phyloP scores from a whole-genome alignment of 2,113 vertebrate species.

The Pygathrix nemaeus region DNA sequence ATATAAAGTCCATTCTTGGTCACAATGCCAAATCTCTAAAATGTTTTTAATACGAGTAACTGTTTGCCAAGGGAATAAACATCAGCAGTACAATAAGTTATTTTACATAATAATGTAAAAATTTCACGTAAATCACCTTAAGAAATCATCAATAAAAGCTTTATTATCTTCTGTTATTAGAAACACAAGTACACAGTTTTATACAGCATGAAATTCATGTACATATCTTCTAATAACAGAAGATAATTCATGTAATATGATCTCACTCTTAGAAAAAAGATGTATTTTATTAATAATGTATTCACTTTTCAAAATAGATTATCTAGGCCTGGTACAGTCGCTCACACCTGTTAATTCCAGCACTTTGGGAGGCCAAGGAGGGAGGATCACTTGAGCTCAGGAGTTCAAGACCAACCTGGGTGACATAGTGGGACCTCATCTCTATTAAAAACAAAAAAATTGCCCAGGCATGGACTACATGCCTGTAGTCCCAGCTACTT shows the following conservation, averaged over 20 bases:
- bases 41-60: constrained; percentile 16
- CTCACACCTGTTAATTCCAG: no score
- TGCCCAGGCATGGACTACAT: no score
- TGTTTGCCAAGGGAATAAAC: constrained; percentile 31
- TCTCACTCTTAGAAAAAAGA: background rate
- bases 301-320: constrained; percentile 30
- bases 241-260: background rate
- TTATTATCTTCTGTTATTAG: constrained; percentile 27
- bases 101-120: constrained; percentile 17
- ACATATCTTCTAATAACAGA: background rate
- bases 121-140: background rate
- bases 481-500: no score
- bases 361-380: no score
- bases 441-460: no score
- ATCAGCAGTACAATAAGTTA: background rate
- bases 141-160: background rate
- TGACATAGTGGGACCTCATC: no score
- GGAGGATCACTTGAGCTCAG: no score
- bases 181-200: background rate
- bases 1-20: background rate
- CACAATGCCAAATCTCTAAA: background rate
- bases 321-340: background rate
- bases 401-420: no score
- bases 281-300: constrained; percentile 20
- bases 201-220: background rate